Percentiles rank a stretch among this genome's conserved stretches.
phyloP scores from a whole-genome alignment of 1,140 invertebrate genomes.

The Drosophila aff. region DNA sequence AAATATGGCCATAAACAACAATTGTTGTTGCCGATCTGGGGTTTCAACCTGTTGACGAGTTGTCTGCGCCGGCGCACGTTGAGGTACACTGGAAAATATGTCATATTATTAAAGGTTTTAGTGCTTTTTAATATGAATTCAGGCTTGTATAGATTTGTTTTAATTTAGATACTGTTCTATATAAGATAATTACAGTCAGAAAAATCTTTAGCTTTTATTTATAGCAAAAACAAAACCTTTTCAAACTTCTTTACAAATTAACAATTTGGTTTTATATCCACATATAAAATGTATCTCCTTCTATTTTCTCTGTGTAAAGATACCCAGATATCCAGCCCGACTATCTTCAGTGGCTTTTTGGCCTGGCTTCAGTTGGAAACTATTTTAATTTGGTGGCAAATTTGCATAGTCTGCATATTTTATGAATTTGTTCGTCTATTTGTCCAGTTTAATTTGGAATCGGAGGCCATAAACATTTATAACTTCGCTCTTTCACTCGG shows the following conservation, averaged over 20 bases:
- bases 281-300: not conserved
- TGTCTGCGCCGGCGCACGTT: constrained; percentile 32
- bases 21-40: constrained; percentile 36
- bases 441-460: constrained; percentile 65
- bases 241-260: not conserved
- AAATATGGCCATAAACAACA: constrained; percentile 50
- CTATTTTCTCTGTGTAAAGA: not conserved
- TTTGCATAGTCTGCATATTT: constrained; percentile 73
- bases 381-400: constrained; percentile 72
- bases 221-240: not conserved
- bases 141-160: not conserved
- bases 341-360: constrained; percentile 47
- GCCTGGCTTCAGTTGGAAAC: constrained; percentile 33
- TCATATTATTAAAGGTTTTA: not conserved
- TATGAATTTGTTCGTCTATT: constrained; percentile 67
- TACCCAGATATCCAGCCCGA: constrained; percentile 23
- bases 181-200: fast-evolving
- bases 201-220: too few species aligned
- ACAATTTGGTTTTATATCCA: not conserved
- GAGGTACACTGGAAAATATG: constrained; percentile 16
- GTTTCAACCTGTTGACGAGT: constrained; percentile 50
- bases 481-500: constrained; percentile 34
- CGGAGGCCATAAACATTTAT: constrained; percentile 49
- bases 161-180: not conserved
- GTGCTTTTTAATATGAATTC: not conserved